These are phyloP conservation scores for Ichneumon xanthorius DNA, from an alignment of 2,888 invertebrate species.

Conservation along the genomic window DNA sequence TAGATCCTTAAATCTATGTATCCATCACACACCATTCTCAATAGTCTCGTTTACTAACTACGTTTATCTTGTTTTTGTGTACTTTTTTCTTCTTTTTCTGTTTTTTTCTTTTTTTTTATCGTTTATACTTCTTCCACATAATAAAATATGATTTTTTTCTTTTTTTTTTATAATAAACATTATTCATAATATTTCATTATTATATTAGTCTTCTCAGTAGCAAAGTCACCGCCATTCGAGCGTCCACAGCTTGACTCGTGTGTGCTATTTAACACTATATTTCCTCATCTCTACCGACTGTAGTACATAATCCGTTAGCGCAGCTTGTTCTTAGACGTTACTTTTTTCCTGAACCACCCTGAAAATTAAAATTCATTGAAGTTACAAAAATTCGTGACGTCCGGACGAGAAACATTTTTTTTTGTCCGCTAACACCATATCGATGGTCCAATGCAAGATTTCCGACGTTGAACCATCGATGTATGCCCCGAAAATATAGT, in stretches of 20 bases:
- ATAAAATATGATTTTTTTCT: conserved; percentile 82
- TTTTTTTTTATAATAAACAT: conserved; percentile 80
- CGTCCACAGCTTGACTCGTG: conserved; percentile 74
- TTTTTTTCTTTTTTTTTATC: conserved; percentile 65
- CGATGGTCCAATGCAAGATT: neutral
- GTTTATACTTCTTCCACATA: conserved; percentile 81
- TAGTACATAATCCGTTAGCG: conserved; percentile 74
- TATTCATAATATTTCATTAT: conserved; percentile 80
- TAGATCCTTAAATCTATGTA: conserved; percentile 58
- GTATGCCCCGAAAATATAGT: conserved; percentile 6
- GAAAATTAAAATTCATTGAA: conserved; percentile 73
- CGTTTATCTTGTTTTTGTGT: conserved; percentile 72
- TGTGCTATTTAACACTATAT: conserved; percentile 76
- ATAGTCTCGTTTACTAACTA: conserved; percentile 73
- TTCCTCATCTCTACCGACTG: conserved; percentile 58
- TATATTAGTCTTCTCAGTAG: conserved; percentile 82
- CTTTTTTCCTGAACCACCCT: conserved; percentile 87
- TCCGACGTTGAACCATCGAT: neutral
- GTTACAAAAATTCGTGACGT: neutral
- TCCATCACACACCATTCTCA: conserved; percentile 67
- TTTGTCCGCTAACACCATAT: conserved; percentile 28
- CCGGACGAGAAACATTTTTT: conserved; percentile 1
- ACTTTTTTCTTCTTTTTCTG: conserved; percentile 65
- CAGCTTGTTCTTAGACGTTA: conserved; percentile 84
- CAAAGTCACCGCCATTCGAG: conserved; percentile 78